Evolutionary conservation across 2,888 invertebrate genomes (phyloP), one percentile per base, ranked within the genome.

Genomic region (Agrotis ipsilon): DNA sequence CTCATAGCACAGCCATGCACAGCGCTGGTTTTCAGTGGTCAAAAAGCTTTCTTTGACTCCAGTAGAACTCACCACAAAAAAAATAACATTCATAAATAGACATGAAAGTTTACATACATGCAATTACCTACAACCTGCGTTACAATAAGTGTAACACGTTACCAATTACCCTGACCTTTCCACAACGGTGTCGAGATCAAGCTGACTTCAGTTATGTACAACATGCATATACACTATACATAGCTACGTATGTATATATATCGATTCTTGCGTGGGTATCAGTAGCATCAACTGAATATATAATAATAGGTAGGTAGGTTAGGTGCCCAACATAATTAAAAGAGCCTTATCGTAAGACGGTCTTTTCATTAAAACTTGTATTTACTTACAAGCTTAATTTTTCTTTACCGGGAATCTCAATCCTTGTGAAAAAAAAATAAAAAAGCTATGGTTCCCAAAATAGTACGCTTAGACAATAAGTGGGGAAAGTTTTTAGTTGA

Each of bases 81-180:
- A 16, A 21, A 4, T 52, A 16, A 6, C 2, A 52, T 52, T 2
- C 14, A 27, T 11, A 18, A 5, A 57, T 21, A 43, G 43, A 60
- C 24, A 24, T 27, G 5, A 48, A 43, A 46, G 45, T 21, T 13
- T 24, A 45, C 11, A 48, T 11, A 27, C 13, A 6, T 32, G 18
- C 19, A 16, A 49, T 27, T 18, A 52, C 1, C 18, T 24, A 24
- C 7, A 11, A 1, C 45, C 18, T 16, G 16, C n/a, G 14, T 27
- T 49, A 19, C 27, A 61, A 48, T 45, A 19, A 66, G 4, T 27
- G 19, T 5, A 27, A 18, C 39, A 58, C 46, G 18, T 19, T 39
- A 48, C 18, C 24, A 39, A 4, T 46, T 46, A 24, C 68, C 68
- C 69, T 70, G 70, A 70, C 39, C 46, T 69, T 58, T 58, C 18